These are phyloP conservation scores for Pterophyllum scalare DNA, from an alignment of 2,113 vertebrate genomes.

Conservation along the genomic window DNA sequence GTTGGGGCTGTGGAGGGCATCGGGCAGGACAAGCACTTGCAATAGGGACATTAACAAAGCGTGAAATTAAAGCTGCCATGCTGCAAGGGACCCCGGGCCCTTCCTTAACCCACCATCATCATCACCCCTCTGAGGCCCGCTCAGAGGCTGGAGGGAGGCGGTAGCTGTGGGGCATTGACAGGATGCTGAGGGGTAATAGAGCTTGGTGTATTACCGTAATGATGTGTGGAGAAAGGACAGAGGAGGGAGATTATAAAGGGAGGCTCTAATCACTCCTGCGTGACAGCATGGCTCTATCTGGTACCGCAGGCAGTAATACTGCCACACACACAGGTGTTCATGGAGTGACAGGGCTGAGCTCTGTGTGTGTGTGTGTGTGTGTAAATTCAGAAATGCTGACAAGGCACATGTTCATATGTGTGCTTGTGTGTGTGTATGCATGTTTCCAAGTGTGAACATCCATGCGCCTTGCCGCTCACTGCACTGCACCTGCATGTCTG, in stretches of 20 bases:
- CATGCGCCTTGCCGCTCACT: conserved; percentile 27
- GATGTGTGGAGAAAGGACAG: conserved; percentile 78
- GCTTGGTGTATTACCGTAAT: conserved; percentile 79
- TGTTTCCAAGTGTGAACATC: conserved; percentile 25
- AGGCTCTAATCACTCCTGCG: conserved; percentile 70
- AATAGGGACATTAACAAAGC: conserved; percentile 81
- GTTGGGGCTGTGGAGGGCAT: conserved; percentile 52
- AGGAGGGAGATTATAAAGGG: conserved; percentile 66
- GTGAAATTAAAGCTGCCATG: conserved; percentile 82
- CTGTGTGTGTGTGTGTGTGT: neutral
- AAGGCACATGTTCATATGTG: neutral
- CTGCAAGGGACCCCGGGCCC: conserved; percentile 65
- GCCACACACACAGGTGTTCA: conserved; percentile 42
- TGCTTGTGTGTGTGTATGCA: neutral
- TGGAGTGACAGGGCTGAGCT: conserved; percentile 19
- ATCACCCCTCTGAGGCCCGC: conserved; percentile 58
- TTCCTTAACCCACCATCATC: conserved; percentile 59
- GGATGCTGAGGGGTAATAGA: conserved; percentile 77
- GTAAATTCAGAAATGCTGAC: conserved; percentile 42
- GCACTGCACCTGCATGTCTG: conserved; percentile 38
- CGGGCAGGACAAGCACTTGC: conserved; percentile 48
- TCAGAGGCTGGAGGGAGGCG: conserved; percentile 39
- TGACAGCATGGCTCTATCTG: conserved; percentile 67
- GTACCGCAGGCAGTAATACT: conserved; percentile 18
- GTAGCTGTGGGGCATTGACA: conserved; percentile 38